A percentile compares a stretch with the other conserved stretches of the same genome.
phyloP scores from a whole-genome alignment of 2,888 invertebrate species.

The Yponomeuta sedellus region DNA sequence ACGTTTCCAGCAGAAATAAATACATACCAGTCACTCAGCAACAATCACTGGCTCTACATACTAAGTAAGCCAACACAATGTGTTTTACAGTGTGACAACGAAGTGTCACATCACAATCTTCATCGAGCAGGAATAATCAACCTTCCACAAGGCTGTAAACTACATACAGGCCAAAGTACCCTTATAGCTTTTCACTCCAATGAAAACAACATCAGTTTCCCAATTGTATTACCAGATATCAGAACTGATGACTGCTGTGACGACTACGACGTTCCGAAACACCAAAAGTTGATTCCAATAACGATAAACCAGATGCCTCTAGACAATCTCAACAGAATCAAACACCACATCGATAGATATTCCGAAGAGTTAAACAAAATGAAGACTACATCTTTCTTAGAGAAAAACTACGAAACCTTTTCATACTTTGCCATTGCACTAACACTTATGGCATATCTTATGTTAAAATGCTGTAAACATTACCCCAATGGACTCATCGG shows the following conservation, averaged over 20 bases:
- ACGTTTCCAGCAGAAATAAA: slow-evolving; percentile 16
- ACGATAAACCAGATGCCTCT: slow-evolving; percentile 4
- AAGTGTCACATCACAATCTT: slow-evolving; percentile 11
- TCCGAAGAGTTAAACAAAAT: neutral
- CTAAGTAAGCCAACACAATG: slow-evolving; percentile 2
- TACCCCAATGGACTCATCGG: neutral
- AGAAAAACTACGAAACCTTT: neutral
- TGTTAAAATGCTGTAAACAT: neutral
- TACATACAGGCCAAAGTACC: slow-evolving; percentile 5
- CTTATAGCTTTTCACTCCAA: neutral
- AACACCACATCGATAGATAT: neutral
- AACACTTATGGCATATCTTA: neutral
- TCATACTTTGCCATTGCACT: neutral
- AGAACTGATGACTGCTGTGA: neutral
- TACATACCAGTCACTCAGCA: slow-evolving; percentile 9
- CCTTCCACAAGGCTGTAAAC: slow-evolving; percentile 11
- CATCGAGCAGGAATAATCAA: slow-evolving; percentile 13
- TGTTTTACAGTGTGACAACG: slow-evolving; percentile 11
- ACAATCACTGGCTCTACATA: slow-evolving; percentile 17
- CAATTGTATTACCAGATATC: neutral
- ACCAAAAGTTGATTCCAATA: slow-evolving; percentile 3
- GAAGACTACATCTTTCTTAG: neutral
- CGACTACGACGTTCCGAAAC: neutral
- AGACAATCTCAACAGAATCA: neutral
- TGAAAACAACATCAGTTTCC: neutral